phyloP scores from a whole-genome alignment of 2,797 vertebrate genomes.

The Sarcophilus harrisii region DNA sequence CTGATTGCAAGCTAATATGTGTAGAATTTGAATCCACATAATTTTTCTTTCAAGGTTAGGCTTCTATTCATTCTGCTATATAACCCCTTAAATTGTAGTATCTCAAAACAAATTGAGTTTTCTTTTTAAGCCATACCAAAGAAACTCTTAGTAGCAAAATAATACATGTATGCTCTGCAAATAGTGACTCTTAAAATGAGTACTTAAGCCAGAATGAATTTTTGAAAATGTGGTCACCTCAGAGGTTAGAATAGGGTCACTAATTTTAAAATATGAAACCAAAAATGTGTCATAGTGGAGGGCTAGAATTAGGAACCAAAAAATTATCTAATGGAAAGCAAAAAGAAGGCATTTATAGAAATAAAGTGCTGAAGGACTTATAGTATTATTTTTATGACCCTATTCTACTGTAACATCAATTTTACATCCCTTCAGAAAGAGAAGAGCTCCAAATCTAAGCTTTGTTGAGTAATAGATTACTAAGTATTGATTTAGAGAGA shows the following conservation, averaged over 20 bases:
- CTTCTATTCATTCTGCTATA: neutral
- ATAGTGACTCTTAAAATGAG: neutral
- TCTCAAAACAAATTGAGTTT: neutral
- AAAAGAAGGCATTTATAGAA: slow-evolving; percentile 45
- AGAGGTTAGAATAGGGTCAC: neutral
- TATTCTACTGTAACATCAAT: slow-evolving; percentile 37
- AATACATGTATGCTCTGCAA: neutral
- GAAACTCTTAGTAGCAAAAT: neutral
- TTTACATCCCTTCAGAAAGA: slow-evolving; percentile 57
- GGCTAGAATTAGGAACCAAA: slow-evolving; percentile 23
- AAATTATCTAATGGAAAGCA: slow-evolving; percentile 9
- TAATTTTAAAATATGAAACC: neutral
- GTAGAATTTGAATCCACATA: neutral
- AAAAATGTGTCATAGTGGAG: neutral
- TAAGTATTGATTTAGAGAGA: neutral
- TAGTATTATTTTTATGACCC: slow-evolving; percentile 19
- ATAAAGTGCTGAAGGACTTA: slow-evolving; percentile 12
- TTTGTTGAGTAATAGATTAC: slow-evolving; percentile 2
- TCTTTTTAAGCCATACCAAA: neutral
- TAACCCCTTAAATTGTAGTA: neutral
- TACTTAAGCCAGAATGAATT: neutral
- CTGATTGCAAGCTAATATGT: neutral
- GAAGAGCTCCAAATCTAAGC: neutral
- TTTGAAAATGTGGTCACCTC: neutral
- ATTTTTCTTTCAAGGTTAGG: neutral